Conservation (phyloP, 2,797 vertebrate species). For the Sandelia bainsii region DNA sequence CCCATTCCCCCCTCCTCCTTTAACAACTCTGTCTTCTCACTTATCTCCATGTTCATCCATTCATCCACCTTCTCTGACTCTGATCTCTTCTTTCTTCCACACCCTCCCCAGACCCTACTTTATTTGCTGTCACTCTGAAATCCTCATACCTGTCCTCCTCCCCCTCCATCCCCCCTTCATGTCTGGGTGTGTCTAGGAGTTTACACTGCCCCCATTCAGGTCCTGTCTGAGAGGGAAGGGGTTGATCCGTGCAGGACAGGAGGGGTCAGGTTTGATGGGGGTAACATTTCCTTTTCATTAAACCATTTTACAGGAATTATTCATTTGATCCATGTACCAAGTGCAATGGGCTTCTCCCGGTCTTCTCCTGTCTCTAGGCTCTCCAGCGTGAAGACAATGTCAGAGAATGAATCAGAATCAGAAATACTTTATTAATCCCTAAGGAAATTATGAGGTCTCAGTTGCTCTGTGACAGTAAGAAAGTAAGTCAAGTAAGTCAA, state of each 20-base stretch:
- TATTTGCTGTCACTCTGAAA: accelerated
- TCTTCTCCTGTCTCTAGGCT: constrained; percentile 54
- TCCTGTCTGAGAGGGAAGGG: constrained; percentile 94
- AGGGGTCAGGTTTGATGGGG: constrained; percentile 52
- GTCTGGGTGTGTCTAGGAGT: constrained; percentile 91
- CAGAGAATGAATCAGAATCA: constrained; percentile 88
- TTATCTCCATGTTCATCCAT: constrained; percentile 1
- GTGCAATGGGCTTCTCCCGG: constrained; percentile 51
- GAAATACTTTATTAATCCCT: no score
- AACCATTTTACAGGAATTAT: background rate
- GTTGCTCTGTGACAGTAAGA: no score
- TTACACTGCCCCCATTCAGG: constrained; percentile 93
- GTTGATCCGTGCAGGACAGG: constrained; percentile 85
- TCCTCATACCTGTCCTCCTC: background rate
- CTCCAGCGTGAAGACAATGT: constrained; percentile 89
- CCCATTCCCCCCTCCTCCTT: constrained; percentile 12
- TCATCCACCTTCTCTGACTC: constrained; percentile 9
- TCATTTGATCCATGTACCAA: constrained; percentile 56
- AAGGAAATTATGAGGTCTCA: no score
- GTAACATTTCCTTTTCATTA: constrained; percentile 65
- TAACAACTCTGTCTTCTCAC: constrained; percentile 45
- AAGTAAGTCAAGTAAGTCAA: no score
- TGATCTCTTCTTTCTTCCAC: background rate
- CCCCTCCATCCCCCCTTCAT: background rate
- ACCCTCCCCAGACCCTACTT: background rate